Percentiles rank a stretch among this genome's conserved stretches.
Evolutionary conservation across 2,113 vertebrate genomes (phyloP).

Genomic region (Chaetodon trifascialis): DNA sequence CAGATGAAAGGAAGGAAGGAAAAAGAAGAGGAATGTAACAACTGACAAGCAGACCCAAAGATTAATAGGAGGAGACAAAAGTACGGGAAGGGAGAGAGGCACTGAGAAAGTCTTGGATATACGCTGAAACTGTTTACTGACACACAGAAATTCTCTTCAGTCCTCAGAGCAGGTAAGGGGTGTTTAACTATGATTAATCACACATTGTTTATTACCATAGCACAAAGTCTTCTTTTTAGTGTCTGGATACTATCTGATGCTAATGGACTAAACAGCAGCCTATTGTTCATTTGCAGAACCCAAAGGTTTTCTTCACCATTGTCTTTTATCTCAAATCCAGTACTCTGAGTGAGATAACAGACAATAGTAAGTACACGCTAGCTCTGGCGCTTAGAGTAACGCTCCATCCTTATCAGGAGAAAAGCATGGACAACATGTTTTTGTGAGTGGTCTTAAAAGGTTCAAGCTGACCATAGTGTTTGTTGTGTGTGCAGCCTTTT

Average conservation of each 20-base stretch:
- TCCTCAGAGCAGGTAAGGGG: constrained; percentile 38
- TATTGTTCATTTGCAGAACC: background rate
- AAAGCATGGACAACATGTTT: background rate
- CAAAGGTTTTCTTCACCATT: background rate
- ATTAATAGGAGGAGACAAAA: background rate
- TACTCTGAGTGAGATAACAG: background rate
- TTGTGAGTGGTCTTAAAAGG: background rate
- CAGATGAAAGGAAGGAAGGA: background rate
- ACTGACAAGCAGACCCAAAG: background rate
- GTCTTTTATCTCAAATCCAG: background rate
- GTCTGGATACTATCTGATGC: background rate
- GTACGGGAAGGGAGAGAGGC: background rate
- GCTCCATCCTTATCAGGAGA: background rate
- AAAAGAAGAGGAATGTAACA: background rate
- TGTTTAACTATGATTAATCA: background rate
- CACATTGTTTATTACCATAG: background rate
- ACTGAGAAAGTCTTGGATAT: background rate
- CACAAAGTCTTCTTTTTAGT: background rate
- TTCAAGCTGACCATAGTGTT: background rate
- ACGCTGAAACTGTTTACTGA: background rate
- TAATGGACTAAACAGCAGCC: background rate
- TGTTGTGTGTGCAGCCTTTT: background rate
- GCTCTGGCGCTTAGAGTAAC: background rate
- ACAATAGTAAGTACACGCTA: too few species aligned
- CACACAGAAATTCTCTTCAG: background rate